Base-by-base conservation (phyloP, 2,888 invertebrate species). In the Lasioglossum lativentre region DNA sequence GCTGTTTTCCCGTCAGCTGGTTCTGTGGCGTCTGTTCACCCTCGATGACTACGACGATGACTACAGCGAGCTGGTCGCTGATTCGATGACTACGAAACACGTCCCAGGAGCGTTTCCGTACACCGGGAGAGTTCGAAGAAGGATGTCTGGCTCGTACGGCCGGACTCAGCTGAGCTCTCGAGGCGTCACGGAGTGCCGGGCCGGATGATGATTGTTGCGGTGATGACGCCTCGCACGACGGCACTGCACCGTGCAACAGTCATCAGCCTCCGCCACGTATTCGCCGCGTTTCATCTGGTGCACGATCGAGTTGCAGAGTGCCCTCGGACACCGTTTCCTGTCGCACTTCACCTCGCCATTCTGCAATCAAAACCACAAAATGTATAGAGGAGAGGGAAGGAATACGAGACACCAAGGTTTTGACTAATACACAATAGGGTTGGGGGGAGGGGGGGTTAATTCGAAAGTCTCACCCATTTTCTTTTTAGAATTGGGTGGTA, bases 321-420 rank as follows among this genome's bases (percentile, higher is more conserved):
- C 96, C 83, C 97, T 96, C n/a, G 97, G 97, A 95, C 98, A 98
- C n/a, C 97, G 96, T 93, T 97, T 97, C 87, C 98, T 96, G 89
- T 97, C 97, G 95, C 98, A 98, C 83, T 97, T 97, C 83, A 97
- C 97, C 92, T 97, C 97, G 78, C 98, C 97, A 94, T 98, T 98
- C 98, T 98, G 95, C 0, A 95, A 83, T 73, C 16, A 45, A 45
- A 45, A 34, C 2, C 34, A 34, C 1, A 34, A 34, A 34, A 34
- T 34, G 1, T 34, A 34, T 34, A 34, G 34, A 34, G 34, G 34
- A 34, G 34, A 34, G 3, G 2, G 2, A 34, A 34, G 2, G 34
- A 34, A 34, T 34, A 34, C 34, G 34, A 34, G 34, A 34, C 34
- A 34, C 34, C 34, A 34, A 34, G 34, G 34, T 34, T 2, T 34